Evolutionary conservation across 1,140 invertebrate species (phyloP).

Genomic region (Nephila pilipes): DNA sequence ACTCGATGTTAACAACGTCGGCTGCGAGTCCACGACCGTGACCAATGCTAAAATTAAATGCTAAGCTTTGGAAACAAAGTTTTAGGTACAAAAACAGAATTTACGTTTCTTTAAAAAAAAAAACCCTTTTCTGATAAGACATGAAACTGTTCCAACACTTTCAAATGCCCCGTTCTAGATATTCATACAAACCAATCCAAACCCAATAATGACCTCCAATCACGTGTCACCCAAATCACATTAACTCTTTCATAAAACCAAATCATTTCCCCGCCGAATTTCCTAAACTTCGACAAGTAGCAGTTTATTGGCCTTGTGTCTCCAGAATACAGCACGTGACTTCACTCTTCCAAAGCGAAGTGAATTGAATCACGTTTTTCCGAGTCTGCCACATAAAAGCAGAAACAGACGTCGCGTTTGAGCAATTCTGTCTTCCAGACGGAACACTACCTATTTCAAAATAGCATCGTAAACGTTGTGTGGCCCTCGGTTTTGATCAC

Average conservation of each 20-base stretch:
- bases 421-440: not conserved
- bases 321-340: not conserved
- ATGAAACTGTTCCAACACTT: no score
- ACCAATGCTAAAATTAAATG: no score
- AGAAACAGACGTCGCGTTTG: not conserved
- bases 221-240: not conserved
- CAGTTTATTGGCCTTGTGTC: not conserved
- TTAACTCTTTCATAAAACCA: not conserved
- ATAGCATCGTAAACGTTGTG: not conserved
- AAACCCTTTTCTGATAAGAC: no score
- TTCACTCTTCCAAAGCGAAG: not conserved
- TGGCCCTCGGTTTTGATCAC: not conserved
- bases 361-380: constrained; percentile 32
- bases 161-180: no score
- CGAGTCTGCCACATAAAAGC: not conserved
- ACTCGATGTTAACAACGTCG: no score
- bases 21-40: no score
- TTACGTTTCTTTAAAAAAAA: no score
- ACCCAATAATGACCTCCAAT: not conserved
- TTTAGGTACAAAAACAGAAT: no score
- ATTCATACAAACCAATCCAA: not conserved
- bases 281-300: not conserved
- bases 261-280: no score
- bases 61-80: no score
- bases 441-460: not conserved